These are phyloP conservation scores for Karalla daura DNA, from an alignment of 2,797 vertebrate genomes.

Conservation along the genomic window DNA sequence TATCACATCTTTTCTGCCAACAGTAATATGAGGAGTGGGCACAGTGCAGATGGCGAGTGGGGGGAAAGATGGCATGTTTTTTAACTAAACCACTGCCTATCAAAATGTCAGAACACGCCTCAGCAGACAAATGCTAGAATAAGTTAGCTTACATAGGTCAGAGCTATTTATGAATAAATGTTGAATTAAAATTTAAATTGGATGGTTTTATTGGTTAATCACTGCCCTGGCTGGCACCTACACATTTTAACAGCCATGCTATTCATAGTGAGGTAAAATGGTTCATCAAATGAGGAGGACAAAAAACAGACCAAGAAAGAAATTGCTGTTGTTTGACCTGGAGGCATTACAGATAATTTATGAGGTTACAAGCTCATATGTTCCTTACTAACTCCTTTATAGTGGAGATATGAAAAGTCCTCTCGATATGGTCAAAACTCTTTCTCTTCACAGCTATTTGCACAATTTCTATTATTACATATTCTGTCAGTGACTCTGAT, in stretches of 20 bases:
- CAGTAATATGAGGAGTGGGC: background rate
- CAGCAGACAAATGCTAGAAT: background rate
- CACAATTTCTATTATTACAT: background rate
- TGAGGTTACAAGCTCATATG: background rate
- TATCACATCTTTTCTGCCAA: background rate
- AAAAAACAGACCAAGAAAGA: background rate
- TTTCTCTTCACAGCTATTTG: background rate
- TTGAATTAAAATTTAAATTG: slow-evolving; percentile 43
- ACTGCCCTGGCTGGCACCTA: slow-evolving; percentile 32
- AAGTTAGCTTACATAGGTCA: slow-evolving; percentile 12
- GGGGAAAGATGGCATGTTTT: background rate
- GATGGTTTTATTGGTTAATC: slow-evolving; percentile 48
- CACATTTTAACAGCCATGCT: slow-evolving; percentile 34
- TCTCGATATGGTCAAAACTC: background rate
- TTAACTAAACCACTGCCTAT: background rate
- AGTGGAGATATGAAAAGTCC: background rate
- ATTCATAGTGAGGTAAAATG: slow-evolving; percentile 24
- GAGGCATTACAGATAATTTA: background rate
- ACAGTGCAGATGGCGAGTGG: background rate
- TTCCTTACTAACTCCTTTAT: background rate
- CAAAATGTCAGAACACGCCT: slow-evolving; percentile 1
- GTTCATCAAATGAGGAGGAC: slow-evolving; percentile 10
- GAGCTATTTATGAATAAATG: slow-evolving; percentile 34
- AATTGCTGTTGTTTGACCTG: slow-evolving; percentile 9
- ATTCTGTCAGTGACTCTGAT: background rate